Evolutionary conservation across 2,113 vertebrate species (phyloP).

Genomic region (Anoura caudifer): DNA sequence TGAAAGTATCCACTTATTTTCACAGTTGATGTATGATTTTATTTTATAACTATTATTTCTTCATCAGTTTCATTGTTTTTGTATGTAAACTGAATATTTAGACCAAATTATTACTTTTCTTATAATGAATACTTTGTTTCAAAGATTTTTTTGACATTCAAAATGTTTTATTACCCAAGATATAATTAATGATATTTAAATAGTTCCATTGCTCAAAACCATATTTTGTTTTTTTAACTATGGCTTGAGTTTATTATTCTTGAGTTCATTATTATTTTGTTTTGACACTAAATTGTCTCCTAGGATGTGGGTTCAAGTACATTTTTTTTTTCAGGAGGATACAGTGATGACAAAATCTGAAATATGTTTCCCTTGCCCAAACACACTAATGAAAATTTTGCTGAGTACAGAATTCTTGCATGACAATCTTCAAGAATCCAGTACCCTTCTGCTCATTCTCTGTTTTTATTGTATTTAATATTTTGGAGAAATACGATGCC

Average conservation of each 20-base stretch:
- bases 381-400: background rate
- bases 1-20: background rate
- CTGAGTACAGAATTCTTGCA: background rate
- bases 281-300: background rate
- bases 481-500: background rate
- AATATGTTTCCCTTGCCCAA: background rate
- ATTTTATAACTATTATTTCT: background rate
- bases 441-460: background rate
- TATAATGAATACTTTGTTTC: background rate
- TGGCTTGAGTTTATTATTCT: background rate
- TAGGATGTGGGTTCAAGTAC: background rate
- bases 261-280: background rate
- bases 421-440: background rate
- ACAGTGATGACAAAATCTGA: background rate
- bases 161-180: background rate
- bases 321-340: background rate
- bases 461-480: background rate
- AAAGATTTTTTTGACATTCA: background rate
- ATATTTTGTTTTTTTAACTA: background rate
- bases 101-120: background rate
- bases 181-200: background rate
- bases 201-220: background rate
- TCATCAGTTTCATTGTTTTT: background rate
- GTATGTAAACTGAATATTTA: background rate
- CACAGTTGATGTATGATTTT: background rate